Base-by-base conservation (phyloP, 92 coral and sea anemone genomes). In the Pocillopora meandrina region DNA sequence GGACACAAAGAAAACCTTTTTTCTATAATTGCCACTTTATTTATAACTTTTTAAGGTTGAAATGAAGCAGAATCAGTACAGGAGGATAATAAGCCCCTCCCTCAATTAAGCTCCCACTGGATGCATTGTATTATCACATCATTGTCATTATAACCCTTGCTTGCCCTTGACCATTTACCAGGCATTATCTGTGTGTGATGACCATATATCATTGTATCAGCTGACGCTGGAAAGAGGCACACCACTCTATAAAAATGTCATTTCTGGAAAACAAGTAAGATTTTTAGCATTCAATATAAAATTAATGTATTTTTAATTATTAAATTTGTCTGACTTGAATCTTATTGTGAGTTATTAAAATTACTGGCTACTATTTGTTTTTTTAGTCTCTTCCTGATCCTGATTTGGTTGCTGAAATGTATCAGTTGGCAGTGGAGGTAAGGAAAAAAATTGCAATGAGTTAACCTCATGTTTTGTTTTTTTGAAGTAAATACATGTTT, bases 171-270 rank as follows among this genome's bases (percentile, higher is more conserved):
- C 31, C 14, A 18, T 10, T 67, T 26, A n/a, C 0, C 26, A 93
- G 97, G 85, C 84, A 14, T 72, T 93, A 66, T 80, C 84, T 26
- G 82, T 91, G 58, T 86, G 92, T 66, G 94, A 93, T 65, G 80
- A 72, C 12, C 97, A 93, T 86, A 74, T 93, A n/a, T 91, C 93
- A n/a, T 68, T 93, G 17, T 93, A 91, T 71, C 92, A 93, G 76
- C 73, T 93, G 73, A 93, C 90, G 11, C 79, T 93, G 21, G 94
- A 93, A 65, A 86, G 87, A 75, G 97, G 94, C 16, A 93, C 94
- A 61, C 90, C 92, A 57, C 85, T 93, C 56, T 77, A 83, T 85
- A 84, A 65, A 72, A 81, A 87, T 86, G 94, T 93, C 20, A 64
- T 55, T 33, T 83, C 70, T 23, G 97, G 91, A 59, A 57, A 81